phyloP scores from a whole-genome alignment of 2,888 invertebrate species.

The Cryptophagus acutangulus region DNA sequence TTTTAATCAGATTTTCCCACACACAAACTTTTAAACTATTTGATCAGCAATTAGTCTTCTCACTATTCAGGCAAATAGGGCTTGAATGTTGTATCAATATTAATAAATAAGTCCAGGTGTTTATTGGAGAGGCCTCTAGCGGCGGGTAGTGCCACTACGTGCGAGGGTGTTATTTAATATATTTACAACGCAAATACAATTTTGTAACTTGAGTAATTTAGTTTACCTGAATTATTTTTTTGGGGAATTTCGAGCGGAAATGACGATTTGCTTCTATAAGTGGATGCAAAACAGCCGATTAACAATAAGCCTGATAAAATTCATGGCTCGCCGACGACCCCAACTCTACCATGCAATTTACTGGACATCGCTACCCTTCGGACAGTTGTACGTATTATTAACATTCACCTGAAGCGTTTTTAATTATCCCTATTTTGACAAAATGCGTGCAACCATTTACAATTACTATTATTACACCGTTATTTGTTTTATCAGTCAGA shows the following conservation, averaged over 20 bases:
- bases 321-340: constrained; percentile 32
- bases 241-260: too few relatives aligned
- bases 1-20: too few relatives aligned
- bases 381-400: not conserved
- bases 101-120: constrained; percentile 25
- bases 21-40: too few relatives aligned
- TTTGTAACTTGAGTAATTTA: too few relatives aligned
- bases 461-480: not conserved
- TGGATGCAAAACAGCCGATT: constrained; percentile 30
- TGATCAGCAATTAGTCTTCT: too few relatives aligned
- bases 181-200: too few relatives aligned
- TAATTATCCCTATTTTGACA: not conserved
- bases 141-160: constrained; percentile 20
- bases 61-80: constrained; percentile 19
- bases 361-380: not conserved
- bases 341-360: constrained; percentile 7
- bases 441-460: not conserved
- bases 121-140: constrained; percentile 27
- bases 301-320: constrained; percentile 24
- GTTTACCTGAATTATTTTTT: too few relatives aligned
- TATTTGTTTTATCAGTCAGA: too few relatives aligned
- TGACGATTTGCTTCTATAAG: constrained; percentile 25
- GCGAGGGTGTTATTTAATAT: constrained; percentile 17
- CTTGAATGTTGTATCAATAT: constrained; percentile 28
- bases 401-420: constrained; percentile 4